Evolutionary conservation across 1,140 invertebrate species (phyloP).

Genomic region (Dendrolimus kikuchii): DNA sequence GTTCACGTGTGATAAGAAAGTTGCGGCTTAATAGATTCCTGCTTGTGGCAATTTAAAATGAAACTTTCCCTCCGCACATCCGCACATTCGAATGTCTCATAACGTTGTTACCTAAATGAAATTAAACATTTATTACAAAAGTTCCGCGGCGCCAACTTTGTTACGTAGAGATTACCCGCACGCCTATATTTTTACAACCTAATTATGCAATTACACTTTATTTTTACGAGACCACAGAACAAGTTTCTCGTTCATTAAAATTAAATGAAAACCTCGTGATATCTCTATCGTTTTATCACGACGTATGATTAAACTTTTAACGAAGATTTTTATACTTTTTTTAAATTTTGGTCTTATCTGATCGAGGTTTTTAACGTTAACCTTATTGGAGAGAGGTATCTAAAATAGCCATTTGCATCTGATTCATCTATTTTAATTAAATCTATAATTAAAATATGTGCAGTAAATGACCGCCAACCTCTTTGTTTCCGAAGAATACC

Average conservation of each 20-base stretch:
- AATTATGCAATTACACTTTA: slow-evolving; percentile 1
- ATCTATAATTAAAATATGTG: too few relatives aligned
- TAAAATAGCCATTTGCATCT: too few relatives aligned
- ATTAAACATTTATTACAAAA: slow-evolving; percentile 29
- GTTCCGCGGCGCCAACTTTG: slow-evolving; percentile 11
- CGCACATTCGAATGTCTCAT: slow-evolving; percentile 20
- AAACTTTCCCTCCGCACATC: slow-evolving; percentile 11
- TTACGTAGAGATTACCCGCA: slow-evolving; percentile 11
- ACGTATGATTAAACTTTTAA: too few relatives aligned
- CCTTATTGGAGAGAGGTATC: too few relatives aligned
- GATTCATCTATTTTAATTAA: too few relatives aligned
- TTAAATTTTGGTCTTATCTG: too few relatives aligned
- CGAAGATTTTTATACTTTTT: too few relatives aligned
- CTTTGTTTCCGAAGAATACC: too few relatives aligned
- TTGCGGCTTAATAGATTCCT: slow-evolving; percentile 1
- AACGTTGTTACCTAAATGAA: slow-evolving; percentile 21
- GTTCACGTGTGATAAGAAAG: background rate
- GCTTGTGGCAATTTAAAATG: slow-evolving; percentile 10
- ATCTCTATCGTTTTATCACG: too few relatives aligned
- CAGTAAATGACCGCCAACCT: too few relatives aligned
- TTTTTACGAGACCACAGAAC: background rate
- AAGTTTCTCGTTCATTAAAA: background rate
- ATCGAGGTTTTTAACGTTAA: too few relatives aligned
- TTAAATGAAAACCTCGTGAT: background rate
- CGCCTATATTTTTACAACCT: slow-evolving; percentile 6